Evolutionary conservation across 2,888 invertebrate species (phyloP), one percentile per base, ranked within the genome.

Genomic region (Thymelicus lineola): DNA sequence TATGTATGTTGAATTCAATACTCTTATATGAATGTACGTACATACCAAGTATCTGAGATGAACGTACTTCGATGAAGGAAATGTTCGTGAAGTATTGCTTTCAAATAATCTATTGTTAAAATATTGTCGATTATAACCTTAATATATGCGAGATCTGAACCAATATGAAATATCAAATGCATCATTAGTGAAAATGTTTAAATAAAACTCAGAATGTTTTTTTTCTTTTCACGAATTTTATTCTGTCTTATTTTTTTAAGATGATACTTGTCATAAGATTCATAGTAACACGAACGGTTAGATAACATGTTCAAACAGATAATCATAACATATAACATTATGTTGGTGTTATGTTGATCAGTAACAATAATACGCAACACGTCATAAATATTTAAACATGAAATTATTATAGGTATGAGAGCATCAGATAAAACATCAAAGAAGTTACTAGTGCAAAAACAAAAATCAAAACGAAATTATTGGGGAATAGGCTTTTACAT

Each of bases 261-360:
- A 86, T 88, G 86, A 89, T 91, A 90, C 86, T 89, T 86, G 84
- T 92, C 91, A 93, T 92, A 93, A 92, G 93, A 92, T 90, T 90
- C 83, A 81, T 90, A 89, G 83, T 90, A 92, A 91, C 28, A 35
- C 55, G 55, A 55, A 55, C 87, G 85, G 87, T 91, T 86, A 90
- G 86, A 87, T 88, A 91, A 90, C 83, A 81, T 86, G 80, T 86
- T 86, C 82, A 83, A 82, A 87, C 84, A 86, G 87, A 88, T 28
- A 28, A 28, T 28, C 28, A 28, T 28, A 28, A 28, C 75, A 80
- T 79, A 76, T 82, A 88, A 88, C 85, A 83, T 79, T 20, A 57
- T 12, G 12, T 58, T 69, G 36, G 38, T 63, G 61, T 55, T 55
- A 55, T 55, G 12, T 46, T 58, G 7, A 12, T 66, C 20, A 46